Conservation (phyloP, 2,113 vertebrate genomes). For the Noturus placidus region DNA sequence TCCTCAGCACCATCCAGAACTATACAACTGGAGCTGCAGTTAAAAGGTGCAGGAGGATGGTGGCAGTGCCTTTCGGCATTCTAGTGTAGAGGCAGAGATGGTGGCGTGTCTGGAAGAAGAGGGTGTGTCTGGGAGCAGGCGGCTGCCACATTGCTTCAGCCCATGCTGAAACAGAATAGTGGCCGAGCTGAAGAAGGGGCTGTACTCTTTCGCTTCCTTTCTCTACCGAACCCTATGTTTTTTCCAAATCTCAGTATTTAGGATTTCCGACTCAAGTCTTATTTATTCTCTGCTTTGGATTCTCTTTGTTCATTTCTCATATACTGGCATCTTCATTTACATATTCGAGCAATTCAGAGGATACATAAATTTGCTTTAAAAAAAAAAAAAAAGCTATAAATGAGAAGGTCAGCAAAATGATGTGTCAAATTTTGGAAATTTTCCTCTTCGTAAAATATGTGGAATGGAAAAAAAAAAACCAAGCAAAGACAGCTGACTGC, state of each 20-base stretch:
- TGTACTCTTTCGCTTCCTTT: not conserved
- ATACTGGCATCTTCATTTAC: not conserved
- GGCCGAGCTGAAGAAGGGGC: not conserved
- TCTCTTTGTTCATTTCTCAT: not conserved
- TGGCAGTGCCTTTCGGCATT: conserved; percentile 20
- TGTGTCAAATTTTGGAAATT: not conserved
- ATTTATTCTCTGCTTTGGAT: not conserved
- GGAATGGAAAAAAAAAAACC: not conserved
- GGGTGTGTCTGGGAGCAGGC: conserved; percentile 36
- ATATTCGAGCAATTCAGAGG: not conserved
- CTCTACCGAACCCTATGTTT: not conserved
- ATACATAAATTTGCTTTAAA: not conserved
- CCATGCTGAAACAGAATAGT: conserved; percentile 27
- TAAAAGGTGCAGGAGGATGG: not conserved
- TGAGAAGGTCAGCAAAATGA: not conserved
- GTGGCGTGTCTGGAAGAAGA: conserved; percentile 12
- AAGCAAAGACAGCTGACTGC: not conserved
- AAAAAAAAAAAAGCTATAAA: not conserved
- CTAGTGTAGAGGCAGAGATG: conserved; percentile 13
- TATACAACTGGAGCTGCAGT: not conserved
- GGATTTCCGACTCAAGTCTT: not conserved
- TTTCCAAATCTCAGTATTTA: not conserved
- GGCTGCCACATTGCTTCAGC: conserved; percentile 29
- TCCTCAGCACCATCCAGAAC: not conserved
- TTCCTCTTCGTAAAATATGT: not conserved